Evolutionary conservation across 2,797 vertebrate genomes (phyloP), one percentile per base, ranked within the genome.

Genomic region (Pangasius larnaudii): DNA sequence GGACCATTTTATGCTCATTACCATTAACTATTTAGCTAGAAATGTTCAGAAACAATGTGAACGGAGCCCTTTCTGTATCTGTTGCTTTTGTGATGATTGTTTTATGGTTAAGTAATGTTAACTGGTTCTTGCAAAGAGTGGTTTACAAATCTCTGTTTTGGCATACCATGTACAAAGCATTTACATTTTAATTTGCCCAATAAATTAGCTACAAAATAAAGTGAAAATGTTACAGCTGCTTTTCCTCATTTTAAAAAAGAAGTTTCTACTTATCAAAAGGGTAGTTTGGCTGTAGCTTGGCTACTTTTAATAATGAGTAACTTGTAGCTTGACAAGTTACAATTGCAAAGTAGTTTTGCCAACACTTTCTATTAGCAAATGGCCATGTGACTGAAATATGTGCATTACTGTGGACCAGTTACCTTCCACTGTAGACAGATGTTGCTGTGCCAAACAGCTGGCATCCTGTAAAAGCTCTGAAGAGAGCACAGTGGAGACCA

Each of bases 381-480:
- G 22, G 24, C 16, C 33, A 27, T 33, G 84, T 85, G 84, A 58
- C 36, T n/a, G 33, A 58, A 42, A 59, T 59, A 19, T n/a, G 49
- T 79, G 61, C 69, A 85, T 71, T 69, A 9, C 16, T 89, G 22
- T 80, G 53, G 65, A 33, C 51, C 6, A n/a, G 89, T 94, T 90
- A 95, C 95, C 95, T 93, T 95, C 92, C 89, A 92, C 90, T 89
- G 88, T 89, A n/a, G 42, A 87, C 8, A 24, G 77, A 9, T 88
- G 89, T 58, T 89, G 88, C 89, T 93, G 92, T 19, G 92, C 90
- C 87, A 74, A 72, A 22, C 90, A 69, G 27, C 61, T 46, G 11
- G 3, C 72, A 30, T 93, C 91, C 59, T 89, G 84, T 87, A 59
- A 75, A 71, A 67, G 75, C 79, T 46, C 86, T 46, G 88, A 84